Evolutionary conservation across 2,797 vertebrate genomes (phyloP).

Genomic region (Cyprinodon diabolis): DNA sequence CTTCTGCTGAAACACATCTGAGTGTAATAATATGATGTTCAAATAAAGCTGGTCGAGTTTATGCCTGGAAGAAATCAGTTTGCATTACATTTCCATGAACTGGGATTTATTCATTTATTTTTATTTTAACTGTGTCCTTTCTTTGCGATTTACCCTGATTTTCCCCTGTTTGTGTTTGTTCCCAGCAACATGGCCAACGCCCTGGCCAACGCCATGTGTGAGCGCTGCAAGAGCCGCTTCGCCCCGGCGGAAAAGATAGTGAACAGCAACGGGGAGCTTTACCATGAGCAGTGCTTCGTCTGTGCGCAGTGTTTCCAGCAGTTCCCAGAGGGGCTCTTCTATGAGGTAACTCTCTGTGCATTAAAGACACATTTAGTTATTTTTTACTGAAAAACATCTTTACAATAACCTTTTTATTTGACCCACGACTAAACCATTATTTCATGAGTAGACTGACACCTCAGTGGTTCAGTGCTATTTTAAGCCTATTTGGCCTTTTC

Average conservation of each 20-base stretch:
- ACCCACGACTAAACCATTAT: too few relatives aligned
- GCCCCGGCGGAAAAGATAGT: constrained; percentile 95
- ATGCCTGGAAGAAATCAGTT: background rate
- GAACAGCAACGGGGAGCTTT: constrained; percentile 96
- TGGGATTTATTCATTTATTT: background rate
- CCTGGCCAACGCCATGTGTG: constrained; percentile 93
- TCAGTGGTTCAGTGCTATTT: too few relatives aligned
- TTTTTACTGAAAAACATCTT: too few relatives aligned
- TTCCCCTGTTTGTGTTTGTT: constrained; percentile 3
- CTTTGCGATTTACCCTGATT: background rate
- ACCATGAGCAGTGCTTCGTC: constrained; percentile 96
- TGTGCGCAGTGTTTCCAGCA: constrained; percentile 99
- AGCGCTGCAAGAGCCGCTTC: constrained; percentile 92
- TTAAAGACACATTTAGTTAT: background rate
- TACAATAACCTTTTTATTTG: too few relatives aligned
- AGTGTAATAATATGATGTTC: background rate
- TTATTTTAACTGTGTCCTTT: background rate
- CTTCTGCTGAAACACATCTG: too few relatives aligned
- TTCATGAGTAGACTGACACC: too few relatives aligned
- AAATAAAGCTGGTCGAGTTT: background rate
- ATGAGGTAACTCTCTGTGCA: constrained; percentile 84
- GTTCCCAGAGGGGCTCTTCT: constrained; percentile 97
- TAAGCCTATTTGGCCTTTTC: background rate
- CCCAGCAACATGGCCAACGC: constrained; percentile 97
- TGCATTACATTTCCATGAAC: background rate